Evolutionary conservation across 2,113 vertebrate genomes (phyloP).

Genomic region (Megaceryle torquata): DNA sequence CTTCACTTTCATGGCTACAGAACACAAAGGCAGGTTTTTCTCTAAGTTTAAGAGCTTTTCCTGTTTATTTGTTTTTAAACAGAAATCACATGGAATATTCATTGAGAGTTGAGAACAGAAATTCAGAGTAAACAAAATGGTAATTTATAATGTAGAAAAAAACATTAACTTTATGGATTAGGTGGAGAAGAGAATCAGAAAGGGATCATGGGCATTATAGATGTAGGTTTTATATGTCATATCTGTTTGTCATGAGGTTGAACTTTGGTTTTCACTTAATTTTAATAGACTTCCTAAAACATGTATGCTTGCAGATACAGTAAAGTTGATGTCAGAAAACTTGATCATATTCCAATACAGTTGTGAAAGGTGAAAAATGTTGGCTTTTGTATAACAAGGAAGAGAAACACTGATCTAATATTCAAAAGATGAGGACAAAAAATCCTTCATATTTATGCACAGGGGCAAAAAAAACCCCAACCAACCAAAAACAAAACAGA

Average conservation of each 20-base stretch:
- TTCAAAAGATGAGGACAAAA: neutral
- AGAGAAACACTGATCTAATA: neutral
- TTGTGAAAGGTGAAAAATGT: neutral
- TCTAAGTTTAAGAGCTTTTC: neutral
- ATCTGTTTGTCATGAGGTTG: neutral
- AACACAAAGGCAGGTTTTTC: neutral
- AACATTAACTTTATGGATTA: neutral
- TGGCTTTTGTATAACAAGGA: neutral
- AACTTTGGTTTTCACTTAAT: neutral
- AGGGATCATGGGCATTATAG: neutral
- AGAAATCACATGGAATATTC: slow-evolving; percentile 49
- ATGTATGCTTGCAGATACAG: neutral
- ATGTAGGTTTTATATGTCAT: neutral
- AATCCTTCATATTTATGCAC: neutral
- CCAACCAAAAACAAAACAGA: neutral
- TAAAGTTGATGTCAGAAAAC: neutral
- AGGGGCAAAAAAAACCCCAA: neutral
- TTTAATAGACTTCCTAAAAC: neutral
- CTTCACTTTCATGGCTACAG: slow-evolving; percentile 44
- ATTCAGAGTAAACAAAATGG: slow-evolving; percentile 7
- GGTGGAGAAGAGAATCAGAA: neutral
- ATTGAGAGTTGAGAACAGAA: slow-evolving; percentile 34
- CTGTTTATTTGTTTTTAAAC: neutral
- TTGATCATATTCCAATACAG: neutral
- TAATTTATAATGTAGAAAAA: slow-evolving; percentile 42